Conservation (phyloP, 2,888 invertebrate genomes). For the Sclerodermus sp. region DNA sequence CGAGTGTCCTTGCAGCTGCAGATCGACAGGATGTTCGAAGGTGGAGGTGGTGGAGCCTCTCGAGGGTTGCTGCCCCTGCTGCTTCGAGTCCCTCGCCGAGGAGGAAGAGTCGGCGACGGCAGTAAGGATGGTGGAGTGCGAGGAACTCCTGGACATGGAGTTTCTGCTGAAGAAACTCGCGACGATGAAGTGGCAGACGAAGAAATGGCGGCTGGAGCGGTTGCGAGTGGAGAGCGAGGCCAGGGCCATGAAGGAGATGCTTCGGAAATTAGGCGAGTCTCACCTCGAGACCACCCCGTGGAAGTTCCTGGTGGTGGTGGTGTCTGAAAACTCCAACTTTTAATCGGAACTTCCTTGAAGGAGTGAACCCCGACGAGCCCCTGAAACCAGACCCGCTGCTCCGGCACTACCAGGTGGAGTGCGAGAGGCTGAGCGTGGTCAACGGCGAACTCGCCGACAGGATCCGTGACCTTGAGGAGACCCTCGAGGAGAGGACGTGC, state of each 20-base stretch:
- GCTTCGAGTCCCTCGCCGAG: too few relatives aligned
- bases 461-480: slow-evolving; percentile 38
- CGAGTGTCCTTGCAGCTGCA: too few relatives aligned
- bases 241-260: slow-evolving; percentile 40
- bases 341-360: slow-evolving; percentile 18
- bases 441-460: slow-evolving; percentile 43
- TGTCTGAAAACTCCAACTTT: background rate
- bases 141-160: slow-evolving; percentile 40
- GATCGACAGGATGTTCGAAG: too few relatives aligned
- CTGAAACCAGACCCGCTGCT: slow-evolving; percentile 45
- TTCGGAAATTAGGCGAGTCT: slow-evolving; percentile 38
- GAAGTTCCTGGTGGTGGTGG: background rate
- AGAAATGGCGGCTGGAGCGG: slow-evolving; percentile 48
- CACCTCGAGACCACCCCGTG: background rate
- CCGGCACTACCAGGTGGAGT: slow-evolving; percentile 43
- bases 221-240: slow-evolving; percentile 47
- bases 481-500: slow-evolving; percentile 39
- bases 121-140: too few relatives aligned
- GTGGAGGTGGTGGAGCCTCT: too few relatives aligned
- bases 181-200: slow-evolving; percentile 52
- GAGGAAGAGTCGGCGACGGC: too few relatives aligned
- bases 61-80: too few relatives aligned
- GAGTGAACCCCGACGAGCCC: slow-evolving; percentile 35
- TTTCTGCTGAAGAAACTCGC: slow-evolving; percentile 46
- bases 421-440: slow-evolving; percentile 36